phyloP scores from a whole-genome alignment of 2,888 invertebrate species.

The Drosophila macrothrix region DNA sequence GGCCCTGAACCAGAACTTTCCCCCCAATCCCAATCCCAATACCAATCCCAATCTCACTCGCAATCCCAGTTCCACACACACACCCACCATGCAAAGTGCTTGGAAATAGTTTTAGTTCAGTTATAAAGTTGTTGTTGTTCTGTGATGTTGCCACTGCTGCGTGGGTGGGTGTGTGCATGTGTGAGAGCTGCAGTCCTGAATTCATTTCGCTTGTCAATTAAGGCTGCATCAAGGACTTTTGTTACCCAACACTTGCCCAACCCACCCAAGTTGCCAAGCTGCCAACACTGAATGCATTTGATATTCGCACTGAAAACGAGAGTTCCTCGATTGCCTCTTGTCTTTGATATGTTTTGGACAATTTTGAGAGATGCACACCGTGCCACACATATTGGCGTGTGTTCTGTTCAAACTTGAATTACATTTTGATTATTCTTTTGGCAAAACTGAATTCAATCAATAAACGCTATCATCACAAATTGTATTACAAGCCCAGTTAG shows the following conservation, averaged over 20 bases:
- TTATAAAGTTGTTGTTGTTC: background rate
- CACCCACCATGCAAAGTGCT: slow-evolving; percentile 55
- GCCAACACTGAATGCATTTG: slow-evolving; percentile 35
- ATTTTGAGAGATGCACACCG: background rate
- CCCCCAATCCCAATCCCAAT: background rate
- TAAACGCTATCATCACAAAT: slow-evolving; percentile 7
- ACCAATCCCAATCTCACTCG: background rate
- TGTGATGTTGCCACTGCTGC: background rate
- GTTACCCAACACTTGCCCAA: slow-evolving; percentile 1
- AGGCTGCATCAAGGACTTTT: slow-evolving; percentile 58
- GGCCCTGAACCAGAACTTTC: slow-evolving; percentile 39
- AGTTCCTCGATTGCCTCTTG: slow-evolving; percentile 19
- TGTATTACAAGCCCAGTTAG: slow-evolving; percentile 23
- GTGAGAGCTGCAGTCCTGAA: slow-evolving; percentile 55
- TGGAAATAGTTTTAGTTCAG: slow-evolving; percentile 52
- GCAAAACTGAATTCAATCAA: slow-evolving; percentile 12
- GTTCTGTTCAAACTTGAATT: slow-evolving; percentile 38
- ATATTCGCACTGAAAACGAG: slow-evolving; percentile 24
- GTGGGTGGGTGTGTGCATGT: background rate
- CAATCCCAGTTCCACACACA: slow-evolving; percentile 5
- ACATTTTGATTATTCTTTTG: slow-evolving; percentile 25
- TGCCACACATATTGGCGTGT: background rate
- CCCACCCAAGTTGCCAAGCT: background rate
- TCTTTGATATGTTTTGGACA: background rate
- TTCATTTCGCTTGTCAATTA: slow-evolving; percentile 74